Evolutionary conservation across 2,888 invertebrate genomes (phyloP).

Genomic region (Dynastes tityus): DNA sequence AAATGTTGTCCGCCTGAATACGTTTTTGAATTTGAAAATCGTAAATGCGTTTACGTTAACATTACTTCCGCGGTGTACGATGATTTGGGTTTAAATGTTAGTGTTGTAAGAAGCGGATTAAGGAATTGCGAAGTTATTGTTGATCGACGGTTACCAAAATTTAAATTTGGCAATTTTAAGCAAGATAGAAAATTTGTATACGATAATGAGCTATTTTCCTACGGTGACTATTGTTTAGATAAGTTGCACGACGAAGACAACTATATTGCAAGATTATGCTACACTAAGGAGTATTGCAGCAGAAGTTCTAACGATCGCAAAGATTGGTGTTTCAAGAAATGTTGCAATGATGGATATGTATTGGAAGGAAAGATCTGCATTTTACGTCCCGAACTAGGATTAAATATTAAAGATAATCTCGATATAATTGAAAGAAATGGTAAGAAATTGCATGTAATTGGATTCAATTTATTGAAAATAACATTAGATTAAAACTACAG

Average conservation of each 20-base stretch:
- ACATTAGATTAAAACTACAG: neutral
- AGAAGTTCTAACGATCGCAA: neutral
- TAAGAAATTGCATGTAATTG: constrained; percentile 13
- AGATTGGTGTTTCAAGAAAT: constrained; percentile 71
- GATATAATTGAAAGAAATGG: constrained; percentile 42
- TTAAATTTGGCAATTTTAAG: constrained; percentile 19
- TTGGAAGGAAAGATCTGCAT: constrained; percentile 64
- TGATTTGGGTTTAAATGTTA: constrained; percentile 49
- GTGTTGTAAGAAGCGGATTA: constrained; percentile 60
- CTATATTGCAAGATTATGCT: constrained; percentile 60
- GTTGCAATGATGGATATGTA: constrained; percentile 74
- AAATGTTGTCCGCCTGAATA: constrained; percentile 56
- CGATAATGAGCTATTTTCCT: constrained; percentile 26
- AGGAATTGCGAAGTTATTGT: constrained; percentile 60
- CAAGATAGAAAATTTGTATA: constrained; percentile 21
- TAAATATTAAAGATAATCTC: constrained; percentile 58
- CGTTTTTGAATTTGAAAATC: constrained; percentile 52
- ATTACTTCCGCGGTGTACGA: constrained; percentile 33
- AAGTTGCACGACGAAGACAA: constrained; percentile 48
- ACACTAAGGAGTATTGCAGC: constrained; percentile 53
- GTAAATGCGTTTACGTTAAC: constrained; percentile 50
- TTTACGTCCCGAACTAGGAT: constrained; percentile 60
- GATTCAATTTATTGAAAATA: neutral
- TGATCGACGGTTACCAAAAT: constrained; percentile 51
- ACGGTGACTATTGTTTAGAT: constrained; percentile 58